Evolutionary conservation across 2,113 vertebrate species (phyloP).

Genomic region (Platichthys flesus): DNA sequence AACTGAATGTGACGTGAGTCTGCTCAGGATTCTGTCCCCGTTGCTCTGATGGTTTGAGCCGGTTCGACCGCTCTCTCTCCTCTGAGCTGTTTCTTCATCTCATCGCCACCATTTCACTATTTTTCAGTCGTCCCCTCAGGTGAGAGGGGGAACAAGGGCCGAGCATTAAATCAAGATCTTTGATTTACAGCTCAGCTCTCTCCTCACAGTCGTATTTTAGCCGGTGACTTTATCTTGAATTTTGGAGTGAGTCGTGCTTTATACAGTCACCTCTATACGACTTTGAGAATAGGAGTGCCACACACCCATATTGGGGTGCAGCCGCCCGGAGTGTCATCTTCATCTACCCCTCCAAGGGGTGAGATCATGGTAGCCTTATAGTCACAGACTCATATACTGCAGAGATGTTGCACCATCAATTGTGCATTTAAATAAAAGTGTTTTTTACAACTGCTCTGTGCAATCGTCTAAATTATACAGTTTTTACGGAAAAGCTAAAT

Average conservation of each 20-base stretch:
- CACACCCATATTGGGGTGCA: not conserved
- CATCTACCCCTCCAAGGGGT: not conserved
- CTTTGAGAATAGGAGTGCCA: not conserved
- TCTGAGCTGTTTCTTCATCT: not conserved
- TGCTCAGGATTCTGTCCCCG: not conserved
- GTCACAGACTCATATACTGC: not conserved
- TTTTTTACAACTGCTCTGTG: not conserved
- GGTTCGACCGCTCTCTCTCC: not conserved
- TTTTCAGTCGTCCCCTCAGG: constrained; percentile 2
- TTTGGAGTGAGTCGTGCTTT: not conserved
- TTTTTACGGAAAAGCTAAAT: too few species aligned
- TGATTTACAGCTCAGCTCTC: constrained; percentile 23
- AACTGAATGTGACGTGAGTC: not conserved
- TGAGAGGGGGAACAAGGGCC: constrained; percentile 22
- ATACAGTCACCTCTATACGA: not conserved
- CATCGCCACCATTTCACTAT: constrained; percentile 17
- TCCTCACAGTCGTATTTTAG: not conserved
- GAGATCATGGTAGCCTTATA: not conserved
- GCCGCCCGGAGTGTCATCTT: not conserved
- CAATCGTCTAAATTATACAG: not conserved
- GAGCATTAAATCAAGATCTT: constrained; percentile 17
- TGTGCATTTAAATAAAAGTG: not conserved
- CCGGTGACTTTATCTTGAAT: not conserved
- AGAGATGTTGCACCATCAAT: not conserved
- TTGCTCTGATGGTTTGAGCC: constrained; percentile 1